Percentiles rank a stretch among this genome's conserved stretches.
phyloP scores from a whole-genome alignment of 2,888 invertebrate species.

The Thymelicus sylvestris region DNA sequence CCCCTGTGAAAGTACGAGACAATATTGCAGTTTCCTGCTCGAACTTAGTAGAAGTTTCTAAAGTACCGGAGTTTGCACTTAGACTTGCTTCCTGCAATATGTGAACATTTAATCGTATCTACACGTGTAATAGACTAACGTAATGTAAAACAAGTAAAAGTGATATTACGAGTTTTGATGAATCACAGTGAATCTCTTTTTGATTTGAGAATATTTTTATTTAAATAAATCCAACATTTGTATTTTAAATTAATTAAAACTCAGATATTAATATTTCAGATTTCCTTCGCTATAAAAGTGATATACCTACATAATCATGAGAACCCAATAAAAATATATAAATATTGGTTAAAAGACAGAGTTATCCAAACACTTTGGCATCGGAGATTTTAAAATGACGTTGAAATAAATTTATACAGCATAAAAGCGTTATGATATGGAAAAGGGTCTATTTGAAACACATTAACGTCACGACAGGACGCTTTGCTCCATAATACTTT shows the following conservation, averaged over 20 bases:
- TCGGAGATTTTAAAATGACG: conserved; percentile 1
- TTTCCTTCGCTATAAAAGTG: no score
- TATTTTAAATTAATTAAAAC: no score
- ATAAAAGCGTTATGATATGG: conserved; percentile 26
- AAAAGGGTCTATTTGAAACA: conserved; percentile 34
- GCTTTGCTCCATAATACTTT: conserved; percentile 35
- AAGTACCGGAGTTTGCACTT: conserved; percentile 66
- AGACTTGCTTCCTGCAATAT: conserved; percentile 38
- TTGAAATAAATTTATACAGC: conserved; percentile 24
- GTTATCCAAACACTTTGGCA: conserved; percentile 19
- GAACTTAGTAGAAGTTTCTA: conserved; percentile 51
- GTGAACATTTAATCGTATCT: background rate
- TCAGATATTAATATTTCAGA: no score
- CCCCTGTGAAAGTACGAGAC: conserved; percentile 11
- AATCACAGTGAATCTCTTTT: no score
- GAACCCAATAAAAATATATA: background rate
- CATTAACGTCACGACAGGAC: conserved; percentile 37
- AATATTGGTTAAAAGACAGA: background rate
- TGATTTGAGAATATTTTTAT: no score
- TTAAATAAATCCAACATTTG: no score
- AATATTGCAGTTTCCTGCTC: conserved; percentile 33
- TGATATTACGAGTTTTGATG: background rate
- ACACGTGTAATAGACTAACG: background rate
- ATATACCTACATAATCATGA: no score
- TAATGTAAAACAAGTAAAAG: background rate